Evolutionary conservation across 2,888 invertebrate species (phyloP), one percentile per base, ranked within the genome.

Genomic region (Tubiluchus corallicola): DNA sequence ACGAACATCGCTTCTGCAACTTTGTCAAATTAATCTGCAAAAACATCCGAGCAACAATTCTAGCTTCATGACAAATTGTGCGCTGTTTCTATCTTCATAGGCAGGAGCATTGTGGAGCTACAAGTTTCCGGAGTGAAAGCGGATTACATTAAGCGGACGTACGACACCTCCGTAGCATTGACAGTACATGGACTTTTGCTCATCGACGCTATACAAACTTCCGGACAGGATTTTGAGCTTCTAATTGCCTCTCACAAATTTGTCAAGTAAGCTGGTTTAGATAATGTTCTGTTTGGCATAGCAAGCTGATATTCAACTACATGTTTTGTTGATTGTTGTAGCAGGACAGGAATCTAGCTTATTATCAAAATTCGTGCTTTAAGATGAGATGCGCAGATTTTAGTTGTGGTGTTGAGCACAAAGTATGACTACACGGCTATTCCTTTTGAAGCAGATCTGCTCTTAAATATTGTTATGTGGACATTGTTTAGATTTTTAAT

Each of bases 191-290:
- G 88, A 55, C 70, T 94, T 53, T 70, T 94, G 45, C 67, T 94
- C 44, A 92, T 87, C 2, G 94, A 94, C 68, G 92, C 92, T 41
- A 71, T 92, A 61, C 92, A 94, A 67, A 85, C 85, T 15, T 87
- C 83, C 64, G 92, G 94, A 0, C 80, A 81, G 0, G 92, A 94
- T 70, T 94, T 88, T 68, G 92, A 92, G 63, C 69, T 94, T 42
- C 71, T 94, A 4, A 77, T 90, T 15, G 92, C 92, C 20, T 90
- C 88, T 61, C 92, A 94, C 65, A 82, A 82, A 58, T 85, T 88
- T 64, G 82, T 92, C 18, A 82, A 84, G 82, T 81, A 55, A 59
- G 66, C 53, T n/a, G 20, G n/a, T 9, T 29, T 9, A 9, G 29
- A 9, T 5, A 29, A 29, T 29, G 29, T n/a, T 9, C n/a, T 9